Conservation (phyloP, 2,113 vertebrate species). For the Emydocephalus ijimae region DNA sequence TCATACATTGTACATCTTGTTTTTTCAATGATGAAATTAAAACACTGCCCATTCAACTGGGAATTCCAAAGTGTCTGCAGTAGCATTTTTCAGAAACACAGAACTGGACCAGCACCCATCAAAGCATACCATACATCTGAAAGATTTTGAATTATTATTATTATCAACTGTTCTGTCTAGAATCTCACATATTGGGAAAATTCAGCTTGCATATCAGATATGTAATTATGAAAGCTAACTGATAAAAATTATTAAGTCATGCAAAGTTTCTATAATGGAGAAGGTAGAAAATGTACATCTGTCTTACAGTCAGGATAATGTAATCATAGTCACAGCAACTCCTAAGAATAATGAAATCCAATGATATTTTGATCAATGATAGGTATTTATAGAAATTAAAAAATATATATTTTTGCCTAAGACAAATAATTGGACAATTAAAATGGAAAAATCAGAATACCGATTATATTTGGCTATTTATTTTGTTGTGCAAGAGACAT, state of each 20-base stretch:
- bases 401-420: neutral
- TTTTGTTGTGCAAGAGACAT: conserved; percentile 18
- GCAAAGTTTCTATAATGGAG: neutral
- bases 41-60: neutral
- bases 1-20: neutral
- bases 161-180: neutral
- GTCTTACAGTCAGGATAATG: neutral
- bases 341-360: neutral
- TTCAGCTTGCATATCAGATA: neutral
- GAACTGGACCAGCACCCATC: neutral
- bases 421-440: conserved; percentile 36
- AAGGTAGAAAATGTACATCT: neutral
- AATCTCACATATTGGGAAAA: neutral
- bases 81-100: neutral
- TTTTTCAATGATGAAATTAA: neutral
- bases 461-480: neutral
- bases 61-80: neutral
- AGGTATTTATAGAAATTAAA: conserved; percentile 11
- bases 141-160: neutral
- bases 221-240: neutral
- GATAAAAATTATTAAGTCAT: neutral
- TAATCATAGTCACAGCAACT: neutral
- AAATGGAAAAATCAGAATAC: conserved; percentile 13
- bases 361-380: neutral
- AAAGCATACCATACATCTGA: neutral